Conservation (phyloP, 1,140 invertebrate species). For the Bombus balteatus region DNA sequence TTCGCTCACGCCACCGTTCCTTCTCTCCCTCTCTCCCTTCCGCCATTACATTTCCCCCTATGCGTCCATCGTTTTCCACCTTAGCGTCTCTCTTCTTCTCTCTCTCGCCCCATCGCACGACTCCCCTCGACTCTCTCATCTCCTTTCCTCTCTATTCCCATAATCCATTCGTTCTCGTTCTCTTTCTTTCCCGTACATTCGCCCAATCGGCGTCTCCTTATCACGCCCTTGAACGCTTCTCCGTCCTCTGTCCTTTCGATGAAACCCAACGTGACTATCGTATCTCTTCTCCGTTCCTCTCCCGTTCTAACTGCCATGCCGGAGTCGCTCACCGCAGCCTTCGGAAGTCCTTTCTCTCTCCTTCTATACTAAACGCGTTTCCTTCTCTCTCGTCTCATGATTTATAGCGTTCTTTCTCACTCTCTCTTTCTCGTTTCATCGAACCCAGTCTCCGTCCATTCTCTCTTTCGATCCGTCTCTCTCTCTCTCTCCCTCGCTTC, state of each 20-base stretch:
- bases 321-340: slow-evolving; percentile 30
- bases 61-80: slow-evolving; percentile 8
- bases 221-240: slow-evolving; percentile 40
- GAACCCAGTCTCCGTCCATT: no score
- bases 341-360: slow-evolving; percentile 37
- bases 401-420: slow-evolving; percentile 41
- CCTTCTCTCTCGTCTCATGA: slow-evolving; percentile 25
- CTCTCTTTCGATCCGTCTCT: not conserved
- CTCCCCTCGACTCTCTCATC: slow-evolving; percentile 4
- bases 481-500: not conserved
- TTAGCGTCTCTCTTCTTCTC: not conserved
- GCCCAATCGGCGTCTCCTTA: slow-evolving; percentile 12
- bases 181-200: not conserved
- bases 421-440: not conserved
- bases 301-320: slow-evolving; percentile 17
- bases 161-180: not conserved
- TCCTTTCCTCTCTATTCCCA: not conserved
- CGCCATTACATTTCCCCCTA: not conserved
- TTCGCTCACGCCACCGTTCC: not conserved
- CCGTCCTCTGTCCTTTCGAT: slow-evolving; percentile 33
- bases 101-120: not conserved
- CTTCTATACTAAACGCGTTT: not conserved
- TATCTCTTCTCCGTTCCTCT: slow-evolving; percentile 50
- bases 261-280: slow-evolving; percentile 40
- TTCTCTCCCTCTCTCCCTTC: not conserved